These are phyloP conservation scores for Uropsilus gracilis DNA, from an alignment of 2,113 vertebrate genomes.

Conservation along the genomic window DNA sequence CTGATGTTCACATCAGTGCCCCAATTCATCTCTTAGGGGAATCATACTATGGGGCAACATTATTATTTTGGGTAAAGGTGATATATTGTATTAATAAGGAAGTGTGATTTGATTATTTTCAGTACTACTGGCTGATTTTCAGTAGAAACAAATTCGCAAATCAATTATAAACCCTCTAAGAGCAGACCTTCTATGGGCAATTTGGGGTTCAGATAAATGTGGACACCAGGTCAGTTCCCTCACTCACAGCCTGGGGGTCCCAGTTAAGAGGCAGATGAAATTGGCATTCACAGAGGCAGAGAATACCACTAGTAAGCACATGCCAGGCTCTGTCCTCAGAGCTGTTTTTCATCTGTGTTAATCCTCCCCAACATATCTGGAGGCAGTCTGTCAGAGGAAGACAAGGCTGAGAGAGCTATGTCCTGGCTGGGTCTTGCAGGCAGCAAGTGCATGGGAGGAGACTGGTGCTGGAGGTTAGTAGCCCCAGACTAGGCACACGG, in stretches of 20 bases:
- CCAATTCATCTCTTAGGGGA: neutral
- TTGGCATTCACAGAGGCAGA: neutral
- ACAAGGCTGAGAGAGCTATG: neutral
- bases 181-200: neutral
- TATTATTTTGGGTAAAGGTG: constrained; percentile 14
- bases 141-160: neutral
- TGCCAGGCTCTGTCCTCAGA: neutral
- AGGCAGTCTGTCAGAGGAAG: constrained; percentile 15
- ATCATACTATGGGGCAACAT: neutral
- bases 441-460: neutral
- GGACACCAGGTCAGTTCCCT: neutral
- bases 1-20: neutral
- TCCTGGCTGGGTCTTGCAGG: neutral
- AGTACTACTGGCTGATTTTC: neutral
- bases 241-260: neutral
- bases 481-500: no score
- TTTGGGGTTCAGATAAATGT: neutral
- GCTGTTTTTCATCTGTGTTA: neutral
- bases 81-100: constrained; percentile 2
- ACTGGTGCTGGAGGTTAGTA: neutral
- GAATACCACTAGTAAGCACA: neutral
- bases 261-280: neutral
- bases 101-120: constrained; percentile 33
- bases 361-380: neutral
- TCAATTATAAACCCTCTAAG: neutral